A percentile compares a stretch with the other conserved stretches of the same genome.
These are phyloP conservation scores for Brachylomia viminalis DNA, from an alignment of 2,888 invertebrate genomes.

Conservation along the genomic window DNA sequence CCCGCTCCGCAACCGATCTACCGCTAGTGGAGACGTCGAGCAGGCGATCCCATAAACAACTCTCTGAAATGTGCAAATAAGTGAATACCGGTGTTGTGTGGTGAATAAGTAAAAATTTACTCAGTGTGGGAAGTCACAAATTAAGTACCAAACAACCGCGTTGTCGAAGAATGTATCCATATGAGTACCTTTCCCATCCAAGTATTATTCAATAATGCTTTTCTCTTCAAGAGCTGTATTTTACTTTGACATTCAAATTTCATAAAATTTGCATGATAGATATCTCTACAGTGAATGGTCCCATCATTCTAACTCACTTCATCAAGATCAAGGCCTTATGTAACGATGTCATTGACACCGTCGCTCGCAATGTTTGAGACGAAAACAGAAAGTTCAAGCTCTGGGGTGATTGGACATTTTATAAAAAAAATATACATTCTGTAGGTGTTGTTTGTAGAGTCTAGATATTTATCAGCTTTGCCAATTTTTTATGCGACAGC, in stretches of 20 bases:
- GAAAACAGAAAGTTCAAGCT: constrained; percentile 61
- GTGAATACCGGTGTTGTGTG: too few relatives aligned
- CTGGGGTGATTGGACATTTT: background rate
- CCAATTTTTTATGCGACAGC: background rate
- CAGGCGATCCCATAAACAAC: too few relatives aligned
- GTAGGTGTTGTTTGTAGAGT: background rate
- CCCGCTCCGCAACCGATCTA: too few relatives aligned
- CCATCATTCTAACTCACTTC: background rate
- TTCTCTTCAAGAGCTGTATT: background rate
- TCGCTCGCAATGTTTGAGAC: constrained; percentile 20
- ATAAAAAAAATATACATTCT: background rate
- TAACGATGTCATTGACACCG: constrained; percentile 53
- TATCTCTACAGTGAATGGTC: background rate
- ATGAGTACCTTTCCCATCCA: too few relatives aligned
- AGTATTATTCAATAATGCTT: background rate
- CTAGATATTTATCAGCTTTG: background rate
- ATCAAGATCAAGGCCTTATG: constrained; percentile 45
- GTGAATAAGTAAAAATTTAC: too few relatives aligned
- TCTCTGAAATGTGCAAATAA: too few relatives aligned
- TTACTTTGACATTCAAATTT: background rate
- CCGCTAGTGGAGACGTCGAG: too few relatives aligned
- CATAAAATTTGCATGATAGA: constrained; percentile 5
- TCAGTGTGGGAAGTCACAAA: too few relatives aligned
- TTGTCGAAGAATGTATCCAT: too few relatives aligned
- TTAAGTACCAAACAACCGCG: too few relatives aligned